Evolutionary conservation across 1,140 invertebrate genomes (phyloP), one percentile per base, ranked within the genome.

Genomic region (Megalopta genalis): DNA sequence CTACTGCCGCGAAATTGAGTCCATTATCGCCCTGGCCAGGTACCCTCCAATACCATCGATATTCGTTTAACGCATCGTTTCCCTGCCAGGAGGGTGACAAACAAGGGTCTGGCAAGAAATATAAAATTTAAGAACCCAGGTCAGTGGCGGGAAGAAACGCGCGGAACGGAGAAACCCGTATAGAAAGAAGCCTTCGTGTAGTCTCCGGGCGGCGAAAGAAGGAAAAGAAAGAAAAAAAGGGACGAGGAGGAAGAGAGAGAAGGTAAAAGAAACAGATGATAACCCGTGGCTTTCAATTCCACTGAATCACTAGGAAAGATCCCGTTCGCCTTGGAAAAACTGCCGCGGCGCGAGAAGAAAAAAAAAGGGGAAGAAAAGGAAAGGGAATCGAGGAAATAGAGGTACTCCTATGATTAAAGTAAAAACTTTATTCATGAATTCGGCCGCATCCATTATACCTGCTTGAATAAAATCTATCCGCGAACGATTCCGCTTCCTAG

Each of bases 1-100:
- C 80, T 74, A 65, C 71, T 59, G 77, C 82, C 83, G 69, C 85
- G 74, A 87, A 85, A 88, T 89, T 84, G 81, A 84, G 81, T 89
- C 88, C 85, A 90, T 89, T 90, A 90, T 90, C 88, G 82, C 72
- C 77, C 73, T 77, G 84, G 72, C 85, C 89, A 86, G 84, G 79
- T 86, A 86, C 80, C 86, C 75, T 78, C 79, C 84, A 77, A 81
- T 85, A 83, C 81, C 82, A 89, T 87, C 83, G 81, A 89, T 90
- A 86, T 89, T 88, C 86, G 81, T 88, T 90, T 87, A 88, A 90
- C 82, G 84, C 86, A 68, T 86, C 87, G 80, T 87, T 88, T 87
- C 69, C 60, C 76, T 49, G 64, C 69, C 70, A 49, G 59, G 39
- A 70, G 54, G 67, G 78, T 84, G 80, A 86, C 83, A 89, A 89